Conservation (phyloP, 2,113 vertebrate species). For the Hypomesus transpacificus region DNA sequence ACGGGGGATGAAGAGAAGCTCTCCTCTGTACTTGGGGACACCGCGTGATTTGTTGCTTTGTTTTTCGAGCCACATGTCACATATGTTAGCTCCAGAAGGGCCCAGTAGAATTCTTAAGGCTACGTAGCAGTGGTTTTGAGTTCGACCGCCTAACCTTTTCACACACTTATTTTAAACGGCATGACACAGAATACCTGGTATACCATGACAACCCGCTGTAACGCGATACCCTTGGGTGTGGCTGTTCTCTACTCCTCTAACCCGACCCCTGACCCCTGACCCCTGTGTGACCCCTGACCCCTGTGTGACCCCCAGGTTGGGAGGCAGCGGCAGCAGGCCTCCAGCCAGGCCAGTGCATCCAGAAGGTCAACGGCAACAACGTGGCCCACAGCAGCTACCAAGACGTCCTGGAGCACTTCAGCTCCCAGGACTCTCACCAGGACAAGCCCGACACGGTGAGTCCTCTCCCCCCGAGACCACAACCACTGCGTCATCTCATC, state of each 20-base stretch:
- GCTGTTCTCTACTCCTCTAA: background rate
- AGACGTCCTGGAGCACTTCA: slow-evolving; percentile 91
- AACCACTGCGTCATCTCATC: too few relatives aligned
- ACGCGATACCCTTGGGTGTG: background rate
- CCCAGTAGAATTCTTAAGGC: too few relatives aligned
- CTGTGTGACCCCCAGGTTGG: slow-evolving; percentile 71
- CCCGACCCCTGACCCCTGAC: slow-evolving; percentile 15
- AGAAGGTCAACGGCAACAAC: slow-evolving; percentile 90
- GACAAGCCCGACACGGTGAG: slow-evolving; percentile 62
- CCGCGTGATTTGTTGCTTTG: background rate
- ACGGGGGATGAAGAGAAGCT: too few relatives aligned
- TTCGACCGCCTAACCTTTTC: slow-evolving; percentile 4
- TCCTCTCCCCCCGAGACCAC: too few relatives aligned
- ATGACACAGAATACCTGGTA: too few relatives aligned
- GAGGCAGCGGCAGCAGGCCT: slow-evolving; percentile 83
- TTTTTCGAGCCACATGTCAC: background rate
- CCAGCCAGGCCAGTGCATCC: slow-evolving; percentile 88
- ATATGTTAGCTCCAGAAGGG: background rate
- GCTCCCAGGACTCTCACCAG: slow-evolving; percentile 74
- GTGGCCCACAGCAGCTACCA: slow-evolving; percentile 72
- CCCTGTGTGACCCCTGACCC: slow-evolving; percentile 9
- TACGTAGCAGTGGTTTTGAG: too few relatives aligned
- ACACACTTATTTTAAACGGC: too few relatives aligned
- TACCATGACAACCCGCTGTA: too few relatives aligned
- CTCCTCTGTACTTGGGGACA: too few relatives aligned